Evolutionary conservation across 2,888 invertebrate genomes (phyloP), one percentile per base, ranked within the genome.

Genomic region (Brassicogethes aeneus): DNA sequence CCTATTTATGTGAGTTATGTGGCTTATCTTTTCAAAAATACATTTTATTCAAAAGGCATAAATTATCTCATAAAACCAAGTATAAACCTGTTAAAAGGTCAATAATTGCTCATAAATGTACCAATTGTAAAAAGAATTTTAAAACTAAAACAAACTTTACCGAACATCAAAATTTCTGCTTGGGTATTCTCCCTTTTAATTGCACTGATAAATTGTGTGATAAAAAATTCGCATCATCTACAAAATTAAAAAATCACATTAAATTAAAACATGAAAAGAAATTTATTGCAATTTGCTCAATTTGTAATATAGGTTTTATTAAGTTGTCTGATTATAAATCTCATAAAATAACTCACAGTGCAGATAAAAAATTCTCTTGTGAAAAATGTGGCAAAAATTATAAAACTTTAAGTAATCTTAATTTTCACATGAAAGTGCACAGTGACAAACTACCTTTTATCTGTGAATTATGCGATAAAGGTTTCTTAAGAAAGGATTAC

Each of bases 401-500:
- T 43, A 68, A 68, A 51, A 66, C 66, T 1, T 32, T 62, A 34
- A 64, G 65, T 41, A 68, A 69, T 50, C 55, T 69, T 34, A 68
- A 67, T 51, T 65, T 66, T 44, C 69, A 69, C 42, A 55, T 61
- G 49, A 69, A 66, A 53, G 53, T 58, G 16, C 69, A 69, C 43
- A 50, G 51, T 15, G 51, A 55, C 17, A 57, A 50, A 14, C 45
- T 66, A 38, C 66, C 66, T 2, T 64, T 57, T 42, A 53, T 49
- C 14, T 68, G 68, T 42, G 34, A 48, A 1, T 53, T 62, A 29
- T 68, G 68, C 37, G 42, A 50, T 13, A 67, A 65, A 47, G 66
- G 66, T 7, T 68, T 67, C 43, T 60, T 65, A 60, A 47, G 68
- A 15, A 66, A 65, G 42, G 68, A 68, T 41, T 66, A 66, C 50